phyloP scores from a whole-genome alignment of 2,113 vertebrate species.

The Sinocyclocheilus anophthalmus region DNA sequence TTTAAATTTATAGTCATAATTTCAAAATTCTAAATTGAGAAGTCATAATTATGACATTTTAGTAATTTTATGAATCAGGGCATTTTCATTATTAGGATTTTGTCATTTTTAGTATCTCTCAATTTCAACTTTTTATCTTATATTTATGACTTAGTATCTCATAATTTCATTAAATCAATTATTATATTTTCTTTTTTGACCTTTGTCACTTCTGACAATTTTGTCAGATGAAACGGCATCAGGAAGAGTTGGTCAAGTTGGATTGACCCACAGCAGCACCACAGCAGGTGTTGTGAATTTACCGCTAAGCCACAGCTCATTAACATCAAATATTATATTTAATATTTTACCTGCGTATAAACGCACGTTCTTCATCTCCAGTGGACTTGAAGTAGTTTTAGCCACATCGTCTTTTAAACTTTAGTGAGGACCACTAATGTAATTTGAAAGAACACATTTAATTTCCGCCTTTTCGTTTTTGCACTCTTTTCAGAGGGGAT shows the following conservation, averaged over 20 bases:
- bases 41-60: background rate
- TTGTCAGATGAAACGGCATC: background rate
- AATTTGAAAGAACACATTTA: conserved; percentile 52
- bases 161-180: background rate
- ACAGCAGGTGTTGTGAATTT: background rate
- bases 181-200: background rate
- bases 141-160: background rate
- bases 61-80: background rate
- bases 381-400: conserved; percentile 18
- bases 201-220: background rate
- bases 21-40: background rate
- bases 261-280: background rate
- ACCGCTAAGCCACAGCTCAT: background rate
- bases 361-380: background rate
- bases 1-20: background rate
- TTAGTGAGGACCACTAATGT: conserved; percentile 30
- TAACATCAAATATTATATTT: background rate
- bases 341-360: background rate
- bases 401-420: conserved; percentile 22
- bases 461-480: conserved; percentile 38
- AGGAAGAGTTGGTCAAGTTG: background rate
- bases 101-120: background rate
- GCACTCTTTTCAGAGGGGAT: conserved; percentile 8
- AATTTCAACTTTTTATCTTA: background rate
- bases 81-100: background rate